phyloP scores from a whole-genome alignment of 2,113 vertebrate genomes.

The Myotis brandtii region DNA sequence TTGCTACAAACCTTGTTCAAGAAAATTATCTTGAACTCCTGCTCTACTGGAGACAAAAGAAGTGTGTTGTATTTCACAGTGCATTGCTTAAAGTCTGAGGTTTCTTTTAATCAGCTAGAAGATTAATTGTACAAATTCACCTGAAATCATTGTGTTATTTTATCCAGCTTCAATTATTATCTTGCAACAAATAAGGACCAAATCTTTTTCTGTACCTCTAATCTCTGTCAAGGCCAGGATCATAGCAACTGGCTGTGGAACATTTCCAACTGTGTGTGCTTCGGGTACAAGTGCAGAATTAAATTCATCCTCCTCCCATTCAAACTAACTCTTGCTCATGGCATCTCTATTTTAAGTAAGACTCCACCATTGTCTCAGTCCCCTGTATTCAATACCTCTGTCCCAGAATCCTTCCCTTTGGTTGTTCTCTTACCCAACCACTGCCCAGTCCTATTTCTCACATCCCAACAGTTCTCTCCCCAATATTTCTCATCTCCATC shows the following conservation, averaged over 20 bases:
- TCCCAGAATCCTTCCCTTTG: neutral
- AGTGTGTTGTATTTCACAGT: neutral
- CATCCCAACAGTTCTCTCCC: neutral
- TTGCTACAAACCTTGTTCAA: neutral
- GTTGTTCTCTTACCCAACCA: neutral
- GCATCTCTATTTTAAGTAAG: neutral
- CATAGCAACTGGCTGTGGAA: neutral
- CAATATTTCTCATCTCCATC: neutral
- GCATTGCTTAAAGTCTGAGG: neutral
- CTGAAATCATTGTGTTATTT: neutral
- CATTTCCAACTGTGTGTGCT: neutral
- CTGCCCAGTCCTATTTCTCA: neutral
- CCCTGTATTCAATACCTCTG: neutral
- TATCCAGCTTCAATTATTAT: neutral
- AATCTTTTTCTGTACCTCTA: neutral
- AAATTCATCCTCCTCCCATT: neutral
- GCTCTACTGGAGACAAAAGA: slow-evolving; percentile 26
- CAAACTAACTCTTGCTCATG: neutral
- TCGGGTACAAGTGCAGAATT: neutral
- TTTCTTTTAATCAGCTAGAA: slow-evolving; percentile 33
- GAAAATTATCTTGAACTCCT: neutral
- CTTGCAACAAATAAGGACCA: neutral
- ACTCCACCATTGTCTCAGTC: neutral
- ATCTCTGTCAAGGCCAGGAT: neutral
- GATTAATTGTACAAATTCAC: slow-evolving; percentile 1